Percentiles rank a stretch among this genome's conserved stretches.
Evolutionary conservation across 2,113 vertebrate species (phyloP).

Genomic region (Sorex araneus): DNA sequence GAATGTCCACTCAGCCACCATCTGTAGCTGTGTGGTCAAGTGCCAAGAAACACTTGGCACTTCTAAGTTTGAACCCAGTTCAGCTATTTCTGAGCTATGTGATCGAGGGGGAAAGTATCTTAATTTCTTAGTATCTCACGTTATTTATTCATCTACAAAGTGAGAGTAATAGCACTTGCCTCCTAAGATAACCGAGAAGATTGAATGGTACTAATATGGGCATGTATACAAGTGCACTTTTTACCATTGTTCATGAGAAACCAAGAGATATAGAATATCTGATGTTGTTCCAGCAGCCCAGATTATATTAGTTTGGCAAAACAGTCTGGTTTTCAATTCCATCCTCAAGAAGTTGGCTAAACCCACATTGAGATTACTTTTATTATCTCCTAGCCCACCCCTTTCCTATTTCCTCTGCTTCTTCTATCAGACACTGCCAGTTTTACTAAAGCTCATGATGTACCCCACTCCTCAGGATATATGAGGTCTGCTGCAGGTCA

Average conservation of each 20-base stretch:
- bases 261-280: neutral
- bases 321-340: neutral
- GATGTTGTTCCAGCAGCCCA: neutral
- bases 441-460: neutral
- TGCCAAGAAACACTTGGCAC: neutral
- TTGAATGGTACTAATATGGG: neutral
- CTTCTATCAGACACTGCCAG: neutral
- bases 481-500: neutral
- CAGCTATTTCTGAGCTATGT: neutral
- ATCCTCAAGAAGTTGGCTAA: neutral
- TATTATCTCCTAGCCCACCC: neutral
- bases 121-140: neutral
- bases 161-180: neutral
- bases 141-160: slow-evolving; percentile 1
- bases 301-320: neutral
- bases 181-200: neutral
- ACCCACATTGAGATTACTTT: neutral
- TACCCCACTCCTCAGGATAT: neutral
- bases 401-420: neutral
- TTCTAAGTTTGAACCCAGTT: neutral
- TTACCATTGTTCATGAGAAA: neutral
- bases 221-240: neutral
- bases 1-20: neutral
- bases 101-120: neutral
- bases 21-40: fast-evolving